Base-by-base conservation (phyloP, 2,888 invertebrate genomes). In the Drosophila falleni region DNA sequence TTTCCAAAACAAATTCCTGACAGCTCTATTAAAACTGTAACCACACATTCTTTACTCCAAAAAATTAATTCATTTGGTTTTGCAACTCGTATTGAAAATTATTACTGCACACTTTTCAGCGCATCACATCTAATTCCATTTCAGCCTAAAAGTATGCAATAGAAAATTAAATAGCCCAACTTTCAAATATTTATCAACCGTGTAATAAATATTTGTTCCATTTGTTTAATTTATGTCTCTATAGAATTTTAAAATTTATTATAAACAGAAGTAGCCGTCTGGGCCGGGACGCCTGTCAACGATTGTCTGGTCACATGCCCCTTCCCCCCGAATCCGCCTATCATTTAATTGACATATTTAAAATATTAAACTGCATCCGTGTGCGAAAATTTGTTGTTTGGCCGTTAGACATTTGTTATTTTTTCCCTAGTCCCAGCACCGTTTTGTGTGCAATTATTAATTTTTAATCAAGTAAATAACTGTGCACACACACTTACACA, bases 361-460 rank as follows among this genome's bases (percentile, higher is more conserved):
- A 87, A 83, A 86, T 89, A 87, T 87, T 86, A 89, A 83, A 88
- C 76, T 81, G 83, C 89, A 88, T 86, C 84, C 83, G 89, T 74
- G 73, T 71, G 76, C 83, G 68, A 42, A 76, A 74, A 72, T 73
- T 68, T 61, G 56, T 61, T 71, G 50, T 76, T 71, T 65, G 62
- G 44, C 77, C 62, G 67, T 71, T 74, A 65, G 77, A 62, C 72
- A 68, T 77, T 72, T 67, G 58, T 58, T 62, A 68, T 78, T 50
- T 15, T 55, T 66, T 59, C 46, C 33, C 35, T 46, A 47, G 42
- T 29, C 33, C 13, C 41, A 56, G 33, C 29, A 37, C 9, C 44
- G 67, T 62, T 85, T 78, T 71, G 74, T 70, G 54, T 71, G 81
- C 69, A 78, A 81, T 81, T 86, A 88, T 86, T 83, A 88, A 86